These are phyloP conservation scores for Microctenopoma steveboyesi DNA, from an alignment of 2,797 vertebrate genomes.

Conservation along the genomic window DNA sequence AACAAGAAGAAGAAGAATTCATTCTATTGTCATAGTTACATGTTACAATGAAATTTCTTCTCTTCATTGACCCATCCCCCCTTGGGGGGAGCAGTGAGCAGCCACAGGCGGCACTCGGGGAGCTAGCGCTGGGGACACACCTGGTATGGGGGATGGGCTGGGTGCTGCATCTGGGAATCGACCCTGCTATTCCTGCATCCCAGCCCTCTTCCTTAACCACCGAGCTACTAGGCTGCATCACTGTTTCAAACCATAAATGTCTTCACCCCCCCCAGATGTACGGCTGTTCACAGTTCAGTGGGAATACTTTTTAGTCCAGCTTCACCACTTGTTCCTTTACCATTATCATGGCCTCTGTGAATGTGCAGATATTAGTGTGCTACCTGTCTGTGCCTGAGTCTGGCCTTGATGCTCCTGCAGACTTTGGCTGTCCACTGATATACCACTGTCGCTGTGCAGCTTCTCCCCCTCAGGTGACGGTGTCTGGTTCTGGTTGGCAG, in stretches of 20 bases:
- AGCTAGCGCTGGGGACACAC: no score
- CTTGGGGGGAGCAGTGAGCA: no score
- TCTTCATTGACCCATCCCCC: no score
- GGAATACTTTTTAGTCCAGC: neutral
- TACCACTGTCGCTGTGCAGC: conserved; percentile 97
- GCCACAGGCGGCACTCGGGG: no score
- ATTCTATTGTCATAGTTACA: no score
- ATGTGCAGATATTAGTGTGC: neutral
- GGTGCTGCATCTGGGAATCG: no score
- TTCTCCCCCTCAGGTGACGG: conserved; percentile 96
- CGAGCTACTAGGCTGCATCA: neutral
- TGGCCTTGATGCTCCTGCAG: conserved; percentile 91
- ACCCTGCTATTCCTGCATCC: no score
- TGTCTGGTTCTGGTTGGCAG: conserved; percentile 89
- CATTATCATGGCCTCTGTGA: conserved; percentile 11
- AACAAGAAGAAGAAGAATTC: no score
- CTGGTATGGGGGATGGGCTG: no score
- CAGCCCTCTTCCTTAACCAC: no score
- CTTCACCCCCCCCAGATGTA: neutral
- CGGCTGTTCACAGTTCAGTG: neutral
- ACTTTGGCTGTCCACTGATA: conserved; percentile 97
- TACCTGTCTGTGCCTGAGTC: conserved; percentile 85
- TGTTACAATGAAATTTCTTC: no score
- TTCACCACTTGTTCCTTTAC: conserved; percentile 16
- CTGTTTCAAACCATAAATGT: neutral